A percentile compares a stretch with the other conserved stretches of the same genome.
Evolutionary conservation across 2,113 vertebrate genomes (phyloP).

Genomic region (Calonectris borealis): DNA sequence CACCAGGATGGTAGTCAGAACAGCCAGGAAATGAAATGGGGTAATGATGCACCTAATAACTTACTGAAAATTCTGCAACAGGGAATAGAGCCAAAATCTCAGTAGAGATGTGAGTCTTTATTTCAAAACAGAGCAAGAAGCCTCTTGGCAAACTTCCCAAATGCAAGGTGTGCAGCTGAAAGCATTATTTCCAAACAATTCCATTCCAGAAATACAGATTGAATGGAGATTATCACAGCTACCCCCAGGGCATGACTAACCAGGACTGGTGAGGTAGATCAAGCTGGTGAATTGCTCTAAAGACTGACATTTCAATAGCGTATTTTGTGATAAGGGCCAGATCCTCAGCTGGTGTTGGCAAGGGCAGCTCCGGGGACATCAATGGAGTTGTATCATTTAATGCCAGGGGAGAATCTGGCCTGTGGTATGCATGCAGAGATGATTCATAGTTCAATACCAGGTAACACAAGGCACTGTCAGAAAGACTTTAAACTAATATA

Average conservation of each 20-base stretch:
- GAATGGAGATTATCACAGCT: slow-evolving; percentile 34
- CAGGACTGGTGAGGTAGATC: slow-evolving; percentile 12
- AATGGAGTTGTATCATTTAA: neutral
- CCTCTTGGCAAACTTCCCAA: slow-evolving; percentile 58
- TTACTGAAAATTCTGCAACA: slow-evolving; percentile 48
- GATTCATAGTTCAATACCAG: slow-evolving; percentile 59
- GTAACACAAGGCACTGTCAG: slow-evolving; percentile 55
- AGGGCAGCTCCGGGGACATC: neutral
- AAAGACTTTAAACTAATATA: slow-evolving; percentile 66
- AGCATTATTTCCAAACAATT: slow-evolving; percentile 55
- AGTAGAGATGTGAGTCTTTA: slow-evolving; percentile 38
- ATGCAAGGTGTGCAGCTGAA: slow-evolving; percentile 60
- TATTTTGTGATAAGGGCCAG: slow-evolving; percentile 22
- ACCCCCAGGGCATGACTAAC: slow-evolving; percentile 42
- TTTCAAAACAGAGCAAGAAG: slow-evolving; percentile 56
- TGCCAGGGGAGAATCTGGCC: slow-evolving; percentile 21
- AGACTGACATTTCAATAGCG: neutral
- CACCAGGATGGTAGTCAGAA: slow-evolving; percentile 18
- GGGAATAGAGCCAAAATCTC: slow-evolving; percentile 59
- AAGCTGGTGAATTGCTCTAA: slow-evolving; percentile 1
- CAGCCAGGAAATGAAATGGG: slow-evolving; percentile 53
- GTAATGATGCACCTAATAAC: slow-evolving; percentile 67
- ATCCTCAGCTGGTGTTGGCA: slow-evolving; percentile 16
- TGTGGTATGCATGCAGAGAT: neutral
- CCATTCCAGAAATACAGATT: slow-evolving; percentile 38